These are phyloP conservation scores for Lineus longissimus DNA, from an alignment of 1,140 invertebrate genomes.

Conservation along the genomic window DNA sequence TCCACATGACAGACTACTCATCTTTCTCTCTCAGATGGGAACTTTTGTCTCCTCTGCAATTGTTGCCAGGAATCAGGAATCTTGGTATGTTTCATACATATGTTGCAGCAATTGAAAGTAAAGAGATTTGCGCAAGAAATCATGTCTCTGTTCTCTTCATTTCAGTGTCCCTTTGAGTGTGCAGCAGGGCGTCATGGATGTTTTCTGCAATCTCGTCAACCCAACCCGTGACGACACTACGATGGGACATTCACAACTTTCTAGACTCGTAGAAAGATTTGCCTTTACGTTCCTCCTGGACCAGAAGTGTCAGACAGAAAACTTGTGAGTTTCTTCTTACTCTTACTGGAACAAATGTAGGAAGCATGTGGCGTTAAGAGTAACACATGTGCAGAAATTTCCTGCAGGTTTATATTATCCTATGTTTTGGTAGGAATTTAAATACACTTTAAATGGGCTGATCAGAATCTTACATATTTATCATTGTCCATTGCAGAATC, in stretches of 20 bases:
- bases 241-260: constrained; percentile 30
- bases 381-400: not conserved
- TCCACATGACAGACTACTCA: too few relatives aligned
- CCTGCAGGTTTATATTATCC: too few relatives aligned
- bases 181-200: constrained; percentile 17
- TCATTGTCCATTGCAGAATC: constrained; percentile 18
- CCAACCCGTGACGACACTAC: constrained; percentile 35
- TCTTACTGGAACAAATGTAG: too few relatives aligned
- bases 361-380: constrained; percentile 14
- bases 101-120: too few relatives aligned
- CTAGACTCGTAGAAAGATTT: constrained; percentile 30
- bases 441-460: not conserved
- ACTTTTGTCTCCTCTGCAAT: too few relatives aligned
- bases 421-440: too few relatives aligned
- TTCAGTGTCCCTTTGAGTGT: not conserved
- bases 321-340: constrained; percentile 26
- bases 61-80: too few relatives aligned
- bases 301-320: constrained; percentile 25
- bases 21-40: too few relatives aligned
- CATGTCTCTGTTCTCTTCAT: constrained; percentile 6
- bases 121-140: too few relatives aligned
- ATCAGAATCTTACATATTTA: not conserved
- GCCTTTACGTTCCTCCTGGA: constrained; percentile 34
- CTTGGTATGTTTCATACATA: too few relatives aligned
- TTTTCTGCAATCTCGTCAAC: constrained; percentile 40